A percentile compares a stretch with the other conserved stretches of the same genome.
Conservation (phyloP, 2,888 invertebrate genomes). For the Philhelius pedissequus region DNA sequence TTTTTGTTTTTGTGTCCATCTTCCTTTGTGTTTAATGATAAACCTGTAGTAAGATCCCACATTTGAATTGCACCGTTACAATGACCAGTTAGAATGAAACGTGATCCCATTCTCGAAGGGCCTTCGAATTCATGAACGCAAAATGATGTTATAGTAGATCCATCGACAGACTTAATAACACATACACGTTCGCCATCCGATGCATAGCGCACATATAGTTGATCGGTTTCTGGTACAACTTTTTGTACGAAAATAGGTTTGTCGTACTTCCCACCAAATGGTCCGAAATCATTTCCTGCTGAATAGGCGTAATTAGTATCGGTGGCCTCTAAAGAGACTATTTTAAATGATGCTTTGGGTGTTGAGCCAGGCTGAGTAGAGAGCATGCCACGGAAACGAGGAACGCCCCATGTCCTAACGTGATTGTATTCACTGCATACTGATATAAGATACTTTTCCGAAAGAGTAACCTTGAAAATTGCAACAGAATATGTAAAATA, state of each 20-base stretch:
- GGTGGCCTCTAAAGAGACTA: slow-evolving; percentile 81
- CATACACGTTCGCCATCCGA: slow-evolving; percentile 98
- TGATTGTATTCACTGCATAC: slow-evolving; percentile 99
- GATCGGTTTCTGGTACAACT: slow-evolving; percentile 97
- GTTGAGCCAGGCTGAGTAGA: slow-evolving; percentile 99
- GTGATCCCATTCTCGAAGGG: slow-evolving; percentile 93
- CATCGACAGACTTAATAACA: slow-evolving; percentile 96
- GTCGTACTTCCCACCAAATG: slow-evolving; percentile 98
- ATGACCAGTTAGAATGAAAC: slow-evolving; percentile 95
- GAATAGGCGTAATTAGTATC: slow-evolving; percentile 83
- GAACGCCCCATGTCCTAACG: slow-evolving; percentile 97
- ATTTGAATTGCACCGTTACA: slow-evolving; percentile 96
- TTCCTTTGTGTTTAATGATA: slow-evolving; percentile 86
- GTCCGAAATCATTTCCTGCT: slow-evolving; percentile 87
- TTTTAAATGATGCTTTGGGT: slow-evolving; percentile 97
- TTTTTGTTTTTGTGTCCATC: slow-evolving; percentile 86
- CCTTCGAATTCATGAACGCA: slow-evolving; percentile 99
- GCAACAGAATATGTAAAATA: not conserved
- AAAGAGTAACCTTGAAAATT: slow-evolving; percentile 87
- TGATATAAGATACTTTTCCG: slow-evolving; percentile 96
- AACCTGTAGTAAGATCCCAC: slow-evolving; percentile 98
- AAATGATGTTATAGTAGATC: slow-evolving; percentile 95
- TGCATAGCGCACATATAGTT: slow-evolving; percentile 94
- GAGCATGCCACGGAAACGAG: slow-evolving; percentile 98
- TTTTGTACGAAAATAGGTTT: slow-evolving; percentile 98